These are phyloP conservation scores for Cephus spinipes DNA, from an alignment of 2,888 invertebrate species.

Conservation along the genomic window DNA sequence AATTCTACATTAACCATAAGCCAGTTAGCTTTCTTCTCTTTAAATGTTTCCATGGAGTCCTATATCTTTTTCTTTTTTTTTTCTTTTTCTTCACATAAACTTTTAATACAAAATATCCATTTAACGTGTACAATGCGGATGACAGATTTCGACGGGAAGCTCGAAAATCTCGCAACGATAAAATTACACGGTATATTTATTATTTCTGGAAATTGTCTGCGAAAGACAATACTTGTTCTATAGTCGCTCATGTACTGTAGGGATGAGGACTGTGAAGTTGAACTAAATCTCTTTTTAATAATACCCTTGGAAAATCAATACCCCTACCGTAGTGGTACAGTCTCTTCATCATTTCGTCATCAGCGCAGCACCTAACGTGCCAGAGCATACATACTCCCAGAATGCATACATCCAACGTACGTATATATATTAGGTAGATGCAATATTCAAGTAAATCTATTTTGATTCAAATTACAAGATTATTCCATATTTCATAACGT, in stretches of 20 bases:
- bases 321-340: slow-evolving; percentile 26
- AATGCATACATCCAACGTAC: not conserved
- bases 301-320: slow-evolving; percentile 45
- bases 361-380: slow-evolving; percentile 25
- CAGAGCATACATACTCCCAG: not conserved
- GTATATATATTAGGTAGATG: not conserved
- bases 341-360: slow-evolving; percentile 45
- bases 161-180: not conserved
- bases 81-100: not conserved
- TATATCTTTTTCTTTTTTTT: not conserved
- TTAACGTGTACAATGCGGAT: not conserved
- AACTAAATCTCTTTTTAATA: slow-evolving; percentile 42
- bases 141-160: not conserved
- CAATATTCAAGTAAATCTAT: not conserved
- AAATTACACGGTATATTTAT: not conserved
- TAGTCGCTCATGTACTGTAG: not conserved
- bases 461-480: not conserved
- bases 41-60: not conserved
- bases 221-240: not conserved
- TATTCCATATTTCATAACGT: not conserved
- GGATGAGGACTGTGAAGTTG: not conserved
- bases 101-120: not conserved
- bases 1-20: not conserved
- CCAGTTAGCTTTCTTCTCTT: not conserved
- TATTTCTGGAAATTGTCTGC: not conserved